phyloP scores from a whole-genome alignment of 2,113 vertebrate species.

The Anthoscopus minutus region DNA sequence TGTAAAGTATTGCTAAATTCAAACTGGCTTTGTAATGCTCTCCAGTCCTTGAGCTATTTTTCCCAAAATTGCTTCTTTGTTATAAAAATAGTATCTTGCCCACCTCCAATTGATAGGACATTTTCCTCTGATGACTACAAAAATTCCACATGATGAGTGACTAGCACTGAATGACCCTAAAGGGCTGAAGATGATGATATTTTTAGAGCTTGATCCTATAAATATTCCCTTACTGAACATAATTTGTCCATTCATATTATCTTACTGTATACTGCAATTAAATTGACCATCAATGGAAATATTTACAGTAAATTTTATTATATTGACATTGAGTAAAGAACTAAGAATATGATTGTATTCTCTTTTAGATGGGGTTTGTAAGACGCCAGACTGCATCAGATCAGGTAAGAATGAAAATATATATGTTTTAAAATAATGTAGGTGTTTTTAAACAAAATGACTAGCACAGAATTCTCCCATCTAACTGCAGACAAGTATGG shows the following conservation, averaged over 20 bases:
- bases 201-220: neutral
- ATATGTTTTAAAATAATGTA: neutral
- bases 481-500: neutral
- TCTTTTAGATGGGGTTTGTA: constrained; percentile 86
- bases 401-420: constrained; percentile 80
- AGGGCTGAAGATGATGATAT: neutral
- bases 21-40: neutral
- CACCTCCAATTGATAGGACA: neutral
- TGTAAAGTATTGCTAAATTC: neutral
- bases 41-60: neutral
- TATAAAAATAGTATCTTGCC: neutral
- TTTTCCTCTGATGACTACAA: neutral
- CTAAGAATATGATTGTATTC: neutral
- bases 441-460: neutral
- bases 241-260: neutral
- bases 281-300: neutral
- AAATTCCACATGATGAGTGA: neutral
- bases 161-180: neutral
- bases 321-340: neutral
- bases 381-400: constrained; percentile 87
- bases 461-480: neutral
- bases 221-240: neutral
- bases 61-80: neutral
- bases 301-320: neutral
- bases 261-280: neutral